Base-by-base conservation (phyloP, 2,113 vertebrate genomes). In the Gavialis gangeticus region DNA sequence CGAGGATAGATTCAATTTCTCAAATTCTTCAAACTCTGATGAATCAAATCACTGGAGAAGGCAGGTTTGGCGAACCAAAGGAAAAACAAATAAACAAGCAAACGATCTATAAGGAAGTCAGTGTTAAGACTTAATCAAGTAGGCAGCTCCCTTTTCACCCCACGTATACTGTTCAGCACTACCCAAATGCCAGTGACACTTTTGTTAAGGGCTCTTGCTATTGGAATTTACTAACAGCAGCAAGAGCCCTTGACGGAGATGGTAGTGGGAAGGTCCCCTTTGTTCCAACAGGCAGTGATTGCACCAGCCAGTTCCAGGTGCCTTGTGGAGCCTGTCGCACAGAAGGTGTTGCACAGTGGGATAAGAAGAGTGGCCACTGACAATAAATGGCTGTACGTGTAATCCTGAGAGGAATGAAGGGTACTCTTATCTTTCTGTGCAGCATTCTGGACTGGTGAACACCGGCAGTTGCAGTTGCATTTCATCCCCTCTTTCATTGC, bases 71-170 rank as follows among this genome's bases (percentile, higher is more conserved):
- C 63, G 66, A 78, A 21, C 13, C 37, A 46, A 67, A 46, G 46
- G 46, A 46, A 46, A 9, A 46, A 46, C 30, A 16, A 75, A 25
- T 59, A 82, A 71, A 79, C 2, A 37, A 10, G 46, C 34, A 28
- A 82, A 3, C 30, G 58, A 21, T 15, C 22, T 54, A 78, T 64
- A 22, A 90, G 56, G 24, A 73, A 69, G 55, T 75, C 55, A 37
- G 54, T 34, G 17, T 10, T 6, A 15, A 14, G 5, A 11, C 37
- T 63, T 67, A 1, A n/a, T 75, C 37, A 5, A 73, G 5, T 25
- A 57, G n/a, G 24, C 76, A 71, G 64, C 12, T 46, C 15, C 37
- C 34, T 46, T 1, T 0, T 60, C 1, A 0, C 24, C 34, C 30
- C 71, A n/a, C 12, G 24, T 27, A 55, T 14, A 54, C 37, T 56